Evolutionary conservation across 2,888 invertebrate species (phyloP).

Genomic region (Cephus spinipes): DNA sequence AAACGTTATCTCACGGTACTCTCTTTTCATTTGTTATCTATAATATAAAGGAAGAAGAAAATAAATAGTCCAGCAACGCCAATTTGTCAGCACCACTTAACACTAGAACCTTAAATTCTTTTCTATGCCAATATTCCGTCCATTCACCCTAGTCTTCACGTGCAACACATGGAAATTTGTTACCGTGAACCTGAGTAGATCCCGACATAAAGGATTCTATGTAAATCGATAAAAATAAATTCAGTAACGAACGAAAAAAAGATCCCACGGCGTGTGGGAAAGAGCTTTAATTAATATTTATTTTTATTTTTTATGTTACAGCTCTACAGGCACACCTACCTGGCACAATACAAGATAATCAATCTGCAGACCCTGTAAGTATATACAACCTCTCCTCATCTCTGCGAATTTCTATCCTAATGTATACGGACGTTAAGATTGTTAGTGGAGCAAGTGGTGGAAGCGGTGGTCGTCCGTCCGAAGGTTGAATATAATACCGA

Average conservation of each 20-base stretch:
- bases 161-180: neutral
- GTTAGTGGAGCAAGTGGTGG: neutral
- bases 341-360: slow-evolving; percentile 79
- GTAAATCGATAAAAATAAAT: neutral
- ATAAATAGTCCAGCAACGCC: neutral
- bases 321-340: slow-evolving; percentile 84
- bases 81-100: neutral
- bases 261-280: neutral
- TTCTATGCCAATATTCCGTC: neutral
- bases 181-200: neutral
- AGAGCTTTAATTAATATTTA: neutral
- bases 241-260: neutral
- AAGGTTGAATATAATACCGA: slow-evolving; percentile 4
- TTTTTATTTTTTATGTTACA: slow-evolving; percentile 64
- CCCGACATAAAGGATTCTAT: neutral
- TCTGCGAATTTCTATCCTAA: neutral
- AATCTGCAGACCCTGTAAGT: slow-evolving; percentile 71
- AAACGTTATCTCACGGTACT: slow-evolving; percentile 29
- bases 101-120: neutral
- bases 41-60: neutral
- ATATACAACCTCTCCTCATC: slow-evolving; percentile 28
- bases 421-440: neutral
- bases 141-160: neutral
- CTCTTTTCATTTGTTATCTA: neutral
- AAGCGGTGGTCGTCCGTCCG: neutral